These are phyloP conservation scores for Sialis fuliginosa DNA, from an alignment of 2,888 invertebrate species.

Conservation along the genomic window DNA sequence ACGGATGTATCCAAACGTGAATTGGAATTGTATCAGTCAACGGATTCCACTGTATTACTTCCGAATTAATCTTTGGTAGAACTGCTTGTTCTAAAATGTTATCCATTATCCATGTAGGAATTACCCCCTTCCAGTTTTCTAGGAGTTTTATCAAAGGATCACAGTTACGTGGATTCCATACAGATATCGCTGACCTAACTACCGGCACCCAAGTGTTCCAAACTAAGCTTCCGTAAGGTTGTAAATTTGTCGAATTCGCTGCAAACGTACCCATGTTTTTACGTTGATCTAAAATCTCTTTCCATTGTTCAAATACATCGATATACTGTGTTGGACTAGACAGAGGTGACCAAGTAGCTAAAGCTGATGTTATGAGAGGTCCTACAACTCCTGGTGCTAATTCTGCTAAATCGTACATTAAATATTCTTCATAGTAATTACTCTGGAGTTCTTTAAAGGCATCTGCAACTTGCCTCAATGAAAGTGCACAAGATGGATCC, in stretches of 20 bases:
- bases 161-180: slow-evolving; percentile 72
- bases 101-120: slow-evolving; percentile 70
- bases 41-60: slow-evolving; percentile 88
- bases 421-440: slow-evolving; percentile 58
- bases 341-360: slow-evolving; percentile 68
- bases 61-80: slow-evolving; percentile 52
- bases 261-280: slow-evolving; percentile 23
- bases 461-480: slow-evolving; percentile 36
- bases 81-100: slow-evolving; percentile 70
- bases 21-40: slow-evolving; percentile 87
- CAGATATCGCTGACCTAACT: slow-evolving; percentile 49
- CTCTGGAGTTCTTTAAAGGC: slow-evolving; percentile 38
- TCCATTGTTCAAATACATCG: slow-evolving; percentile 52
- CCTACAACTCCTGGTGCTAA: slow-evolving; percentile 72
- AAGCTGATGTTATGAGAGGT: slow-evolving; percentile 58
- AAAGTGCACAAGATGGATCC: slow-evolving; percentile 30
- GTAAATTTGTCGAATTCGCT: slow-evolving; percentile 28
- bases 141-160: slow-evolving; percentile 62
- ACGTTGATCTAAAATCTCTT: slow-evolving; percentile 33
- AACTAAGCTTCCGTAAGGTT: slow-evolving; percentile 64
- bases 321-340: slow-evolving; percentile 43
- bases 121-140: slow-evolving; percentile 59
- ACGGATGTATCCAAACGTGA: slow-evolving; percentile 94
- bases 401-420: slow-evolving; percentile 64
- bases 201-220: slow-evolving; percentile 88